Percentiles rank a stretch among this genome's conserved stretches.
These are phyloP conservation scores for Metridium senile DNA, from an alignment of 92 coral and sea anemone genomes.

Conservation along the genomic window DNA sequence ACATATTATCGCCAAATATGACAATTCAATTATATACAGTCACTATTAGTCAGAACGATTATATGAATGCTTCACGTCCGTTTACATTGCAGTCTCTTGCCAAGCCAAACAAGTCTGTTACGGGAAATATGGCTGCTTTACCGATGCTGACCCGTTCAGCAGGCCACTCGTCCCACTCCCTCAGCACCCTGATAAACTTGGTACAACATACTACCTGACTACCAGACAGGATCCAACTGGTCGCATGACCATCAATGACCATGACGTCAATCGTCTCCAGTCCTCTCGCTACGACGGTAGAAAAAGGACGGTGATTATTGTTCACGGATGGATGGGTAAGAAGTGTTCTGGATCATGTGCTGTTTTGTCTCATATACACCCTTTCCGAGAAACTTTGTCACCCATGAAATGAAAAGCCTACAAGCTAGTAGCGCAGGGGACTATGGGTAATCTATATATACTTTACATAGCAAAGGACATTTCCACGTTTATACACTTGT, in stretches of 20 bases:
- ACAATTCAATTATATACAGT: no score
- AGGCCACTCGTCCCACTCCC: slow-evolving; percentile 43
- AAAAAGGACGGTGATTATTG: slow-evolving; percentile 46
- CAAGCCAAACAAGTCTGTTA: slow-evolving; percentile 36
- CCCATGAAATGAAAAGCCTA: no score
- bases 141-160: slow-evolving; percentile 37
- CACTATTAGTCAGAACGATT: no score
- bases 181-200: slow-evolving; percentile 43
- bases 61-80: no score
- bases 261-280: slow-evolving; percentile 29
- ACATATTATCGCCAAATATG: no score
- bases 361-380: background rate
- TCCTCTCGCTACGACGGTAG: slow-evolving; percentile 50
- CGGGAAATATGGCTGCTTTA: slow-evolving; percentile 63
- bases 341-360: background rate
- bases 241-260: slow-evolving; percentile 41
- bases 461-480: no score
- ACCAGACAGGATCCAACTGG: slow-evolving; percentile 40
- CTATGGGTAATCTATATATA: no score
- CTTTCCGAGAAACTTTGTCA: background rate
- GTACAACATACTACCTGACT: slow-evolving; percentile 47
- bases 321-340: slow-evolving; percentile 39
- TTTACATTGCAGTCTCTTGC: background rate
- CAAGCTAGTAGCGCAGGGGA: no score
- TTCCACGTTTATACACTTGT: no score